These are phyloP conservation scores for Rhinophrynus dorsalis DNA, from an alignment of 2,797 vertebrate genomes.

Conservation along the genomic window DNA sequence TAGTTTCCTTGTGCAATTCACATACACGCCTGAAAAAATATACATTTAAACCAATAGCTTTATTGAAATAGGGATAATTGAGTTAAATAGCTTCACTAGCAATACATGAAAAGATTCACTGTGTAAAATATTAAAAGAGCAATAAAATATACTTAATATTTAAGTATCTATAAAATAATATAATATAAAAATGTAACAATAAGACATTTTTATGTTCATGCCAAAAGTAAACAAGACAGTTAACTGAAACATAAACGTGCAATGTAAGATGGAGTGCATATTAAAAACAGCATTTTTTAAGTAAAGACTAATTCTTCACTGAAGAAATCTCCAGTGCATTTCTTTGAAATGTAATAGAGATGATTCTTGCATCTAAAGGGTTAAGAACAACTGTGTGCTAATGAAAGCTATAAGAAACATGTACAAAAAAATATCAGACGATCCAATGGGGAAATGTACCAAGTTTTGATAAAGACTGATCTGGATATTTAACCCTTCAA, in stretches of 20 bases:
- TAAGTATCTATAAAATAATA: conserved; percentile 53
- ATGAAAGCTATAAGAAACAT: not conserved
- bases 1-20: too few species aligned
- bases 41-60: not conserved
- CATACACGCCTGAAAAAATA: too few species aligned
- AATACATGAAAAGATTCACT: too few species aligned
- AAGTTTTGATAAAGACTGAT: too few species aligned
- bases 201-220: conserved; percentile 43
- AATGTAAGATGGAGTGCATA: not conserved
- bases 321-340: too few species aligned
- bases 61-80: not conserved
- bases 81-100: too few species aligned
- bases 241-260: not conserved
- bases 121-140: conserved; percentile 33
- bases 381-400: not conserved
- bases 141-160: conserved; percentile 49
- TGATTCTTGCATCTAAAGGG: too few species aligned
- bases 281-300: not conserved
- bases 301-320: not conserved
- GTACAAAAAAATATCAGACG: too few species aligned
- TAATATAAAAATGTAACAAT: conserved; percentile 7
- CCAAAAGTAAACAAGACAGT: conserved; percentile 31
- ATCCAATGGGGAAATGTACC: too few species aligned
- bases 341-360: too few species aligned
- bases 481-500: too few species aligned